A percentile compares a stretch with the other conserved stretches of the same genome.
Conservation (phyloP, 2,113 vertebrate genomes). For the Loxodonta africana region DNA sequence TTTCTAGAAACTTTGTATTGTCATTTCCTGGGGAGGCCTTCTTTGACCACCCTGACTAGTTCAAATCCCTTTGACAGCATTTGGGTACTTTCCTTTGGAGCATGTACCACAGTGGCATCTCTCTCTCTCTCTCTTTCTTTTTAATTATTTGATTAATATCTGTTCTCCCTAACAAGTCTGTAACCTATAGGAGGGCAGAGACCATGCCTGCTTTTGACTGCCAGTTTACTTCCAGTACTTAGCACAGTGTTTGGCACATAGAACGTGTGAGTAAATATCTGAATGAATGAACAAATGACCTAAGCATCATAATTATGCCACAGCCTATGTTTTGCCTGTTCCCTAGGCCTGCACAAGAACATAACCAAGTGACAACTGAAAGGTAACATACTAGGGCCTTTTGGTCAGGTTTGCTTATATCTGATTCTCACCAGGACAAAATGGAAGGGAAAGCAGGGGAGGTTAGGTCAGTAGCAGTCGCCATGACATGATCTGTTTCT, state of each 20-base stretch:
- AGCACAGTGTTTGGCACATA: slow-evolving; percentile 10
- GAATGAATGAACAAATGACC: slow-evolving; percentile 49
- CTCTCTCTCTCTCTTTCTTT: not conserved
- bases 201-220: not conserved
- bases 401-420: not conserved
- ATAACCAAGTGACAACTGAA: not conserved
- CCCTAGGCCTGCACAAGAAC: not conserved
- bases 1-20: not conserved
- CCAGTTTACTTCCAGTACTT: slow-evolving; percentile 8
- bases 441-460: not conserved
- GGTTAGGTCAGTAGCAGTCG: not conserved
- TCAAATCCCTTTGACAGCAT: not conserved
- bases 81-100: not conserved
- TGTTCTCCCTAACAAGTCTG: not conserved
- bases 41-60: not conserved
- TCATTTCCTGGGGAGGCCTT: not conserved
- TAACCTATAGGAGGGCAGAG: not conserved
- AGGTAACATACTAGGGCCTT: not conserved
- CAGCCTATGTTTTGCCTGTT: not conserved
- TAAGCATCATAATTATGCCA: not conserved
- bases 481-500: accelerated
- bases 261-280: not conserved
- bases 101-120: not conserved
- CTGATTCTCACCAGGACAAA: not conserved
- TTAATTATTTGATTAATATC: not conserved